Evolutionary conservation across 2,113 vertebrate genomes (phyloP).

Genomic region (Pelobates fuscus): DNA sequence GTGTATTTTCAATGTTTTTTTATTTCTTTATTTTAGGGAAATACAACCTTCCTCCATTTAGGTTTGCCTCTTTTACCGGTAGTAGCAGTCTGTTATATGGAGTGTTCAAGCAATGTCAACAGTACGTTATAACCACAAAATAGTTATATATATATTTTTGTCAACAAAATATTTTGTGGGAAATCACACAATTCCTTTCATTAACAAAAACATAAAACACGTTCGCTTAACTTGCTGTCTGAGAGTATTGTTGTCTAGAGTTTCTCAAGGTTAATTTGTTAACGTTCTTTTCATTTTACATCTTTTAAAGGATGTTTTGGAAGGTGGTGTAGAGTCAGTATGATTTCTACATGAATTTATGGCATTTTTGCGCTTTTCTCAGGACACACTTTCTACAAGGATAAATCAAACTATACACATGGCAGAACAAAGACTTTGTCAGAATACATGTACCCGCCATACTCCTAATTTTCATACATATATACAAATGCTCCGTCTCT

Average conservation of each 20-base stretch:
- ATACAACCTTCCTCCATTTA: background rate
- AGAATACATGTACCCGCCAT: conserved; percentile 12
- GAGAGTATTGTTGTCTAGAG: background rate
- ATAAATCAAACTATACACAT: conserved; percentile 34
- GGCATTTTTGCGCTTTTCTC: background rate
- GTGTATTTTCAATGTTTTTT: conserved; percentile 6
- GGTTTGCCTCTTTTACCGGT: conserved; percentile 25
- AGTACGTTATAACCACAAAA: background rate
- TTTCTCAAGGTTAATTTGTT: background rate
- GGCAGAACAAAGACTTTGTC: conserved; percentile 16
- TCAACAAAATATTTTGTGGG: background rate
- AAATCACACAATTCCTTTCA: background rate
- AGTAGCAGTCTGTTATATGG: background rate
- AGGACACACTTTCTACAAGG: conserved; percentile 38
- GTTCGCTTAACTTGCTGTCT: background rate
- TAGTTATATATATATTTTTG: too few species aligned
- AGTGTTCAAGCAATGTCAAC: background rate
- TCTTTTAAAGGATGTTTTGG: background rate
- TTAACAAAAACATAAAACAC: background rate
- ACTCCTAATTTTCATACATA: conserved; percentile 17
- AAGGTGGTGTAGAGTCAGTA: too few species aligned
- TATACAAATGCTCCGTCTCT: background rate
- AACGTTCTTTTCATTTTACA: background rate
- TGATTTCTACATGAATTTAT: background rate
- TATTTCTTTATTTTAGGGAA: conserved; percentile 13